Base-by-base conservation (phyloP, 1,140 invertebrate species). In the Zaprionus africanus region DNA sequence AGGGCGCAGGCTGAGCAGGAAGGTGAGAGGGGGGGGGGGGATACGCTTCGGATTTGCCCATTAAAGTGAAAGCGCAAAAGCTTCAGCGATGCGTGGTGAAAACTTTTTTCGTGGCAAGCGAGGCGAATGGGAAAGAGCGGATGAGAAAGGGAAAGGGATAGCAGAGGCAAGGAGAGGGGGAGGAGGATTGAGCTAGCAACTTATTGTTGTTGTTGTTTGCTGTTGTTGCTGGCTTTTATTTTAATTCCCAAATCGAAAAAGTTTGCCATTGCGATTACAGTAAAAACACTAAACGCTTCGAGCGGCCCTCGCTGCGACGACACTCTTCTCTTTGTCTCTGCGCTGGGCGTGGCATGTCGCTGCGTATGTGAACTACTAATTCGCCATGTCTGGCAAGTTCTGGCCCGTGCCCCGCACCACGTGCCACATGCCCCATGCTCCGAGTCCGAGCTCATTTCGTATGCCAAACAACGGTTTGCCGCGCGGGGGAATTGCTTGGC, bases 191-290 rank as follows among this genome's bases (percentile, higher is more conserved):
- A 13, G 49, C 13, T n/a, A 2, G 36, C 17, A 22, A 11, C 68
- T 38, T 59, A 57, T 60, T 67, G 69, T 69, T 77, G 54, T 69
- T 70, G 54, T 46, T 64, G 22, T 22, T 22, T 22, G 22, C 2
- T 22, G 38, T 53, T 76, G 71, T 73, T 78, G 59, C 51, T 61
- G 56, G 57, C 76, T 69, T 86, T 82, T 87, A 87, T 82, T 87
- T 87, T 87, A 87, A 87, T 87, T 87, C 83, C 83, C 83, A 87
- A 87, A 87, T 87, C 83, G 83, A 87, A 87, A 87, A 87, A 87
- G 84, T 87, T 87, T 83, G 61, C 57, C 68, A 41, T 62, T 74
- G 76, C 82, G 82, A 86, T 86, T 86, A 86, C 81, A 81, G 59
- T 73, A 38, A 62, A 79, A 87, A 83, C 83, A 82, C 78, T 88